These are phyloP conservation scores for Drosophila borborema DNA, from an alignment of 2,888 invertebrate species.

Conservation along the genomic window DNA sequence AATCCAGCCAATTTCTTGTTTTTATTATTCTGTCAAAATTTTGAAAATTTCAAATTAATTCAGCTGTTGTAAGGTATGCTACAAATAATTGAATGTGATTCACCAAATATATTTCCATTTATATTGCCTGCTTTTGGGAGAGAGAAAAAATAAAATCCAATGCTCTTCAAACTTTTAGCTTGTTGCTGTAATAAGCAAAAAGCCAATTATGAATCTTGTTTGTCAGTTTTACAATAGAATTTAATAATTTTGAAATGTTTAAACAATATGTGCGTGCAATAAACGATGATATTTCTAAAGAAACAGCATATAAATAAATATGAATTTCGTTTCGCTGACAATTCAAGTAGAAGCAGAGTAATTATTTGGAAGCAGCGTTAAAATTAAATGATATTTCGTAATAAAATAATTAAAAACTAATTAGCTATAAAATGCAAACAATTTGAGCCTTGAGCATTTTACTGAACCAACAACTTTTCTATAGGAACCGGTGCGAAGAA, in stretches of 20 bases:
- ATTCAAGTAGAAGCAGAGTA: constrained; percentile 32
- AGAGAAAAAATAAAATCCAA: background rate
- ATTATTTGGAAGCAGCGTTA: constrained; percentile 74
- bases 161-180: constrained; percentile 1
- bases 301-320: constrained; percentile 69
- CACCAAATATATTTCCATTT: background rate
- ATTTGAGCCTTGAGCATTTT: constrained; percentile 32
- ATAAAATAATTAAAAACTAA: constrained; percentile 63
- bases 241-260: constrained; percentile 57
- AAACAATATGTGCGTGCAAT: constrained; percentile 17
- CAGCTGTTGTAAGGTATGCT: constrained; percentile 17
- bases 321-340: constrained; percentile 45
- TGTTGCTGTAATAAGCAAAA: background rate
- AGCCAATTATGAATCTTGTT: background rate
- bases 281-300: constrained; percentile 22
- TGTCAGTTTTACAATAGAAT: constrained; percentile 15
- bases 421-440: constrained; percentile 51
- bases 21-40: background rate
- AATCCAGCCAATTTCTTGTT: background rate
- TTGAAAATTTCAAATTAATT: background rate
- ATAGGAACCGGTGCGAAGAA: constrained; percentile 84
- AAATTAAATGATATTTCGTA: constrained; percentile 52
- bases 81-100: background rate
- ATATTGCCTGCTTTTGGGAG: constrained; percentile 23
- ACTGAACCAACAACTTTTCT: constrained; percentile 80